Evolutionary conservation across 2,113 vertebrate genomes (phyloP), one percentile per base, ranked within the genome.

Genomic region (Penelope pileata): DNA sequence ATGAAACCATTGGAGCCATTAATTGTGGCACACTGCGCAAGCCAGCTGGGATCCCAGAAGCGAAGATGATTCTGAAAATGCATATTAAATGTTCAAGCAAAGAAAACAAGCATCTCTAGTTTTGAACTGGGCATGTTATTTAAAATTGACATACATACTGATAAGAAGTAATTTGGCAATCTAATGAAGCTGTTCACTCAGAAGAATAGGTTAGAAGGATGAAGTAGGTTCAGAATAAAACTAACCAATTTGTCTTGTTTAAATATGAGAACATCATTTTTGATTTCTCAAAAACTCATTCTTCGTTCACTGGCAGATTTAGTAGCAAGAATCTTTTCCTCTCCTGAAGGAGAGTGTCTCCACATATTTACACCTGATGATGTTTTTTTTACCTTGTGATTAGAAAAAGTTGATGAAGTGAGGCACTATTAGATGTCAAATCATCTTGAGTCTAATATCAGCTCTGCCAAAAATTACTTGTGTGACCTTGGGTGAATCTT

Each of bases 321-420:
- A 79, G 38, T 11, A n/a, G 26, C 42, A 91, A 18, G 0, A 0
- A 14, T 43, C 43, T 43, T 60, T 2, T 75, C 21, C 17, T 56
- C 16, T 70, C 9, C 16, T 74, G 22, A 79, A 29, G 8, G 32
- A 69, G 14, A 7, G 12, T 67, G 64, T 4, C 21, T 82, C 15
- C 7, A 51, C 27, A 53, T 53, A 29, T 16, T 53, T 53, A 53
- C 51, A 51, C 50, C 42, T 51, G 50, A 53, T 14, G 16, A 53
- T 53, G 51, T 13, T 14, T 26, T 8, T 59, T 92, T 82, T 40
- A 14, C 30, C 45, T 48, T 11, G 1, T 40, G 6, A 56, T 7
- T 17, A n/a, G n/a, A n/a, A 58, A 45, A 7, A 14, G 8, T 69
- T 85, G 34, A 30, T 90, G 38, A 60, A 76, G n/a, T 36, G n/a